phyloP scores from a whole-genome alignment of 2,888 invertebrate species.

The Tenthredo notha region DNA sequence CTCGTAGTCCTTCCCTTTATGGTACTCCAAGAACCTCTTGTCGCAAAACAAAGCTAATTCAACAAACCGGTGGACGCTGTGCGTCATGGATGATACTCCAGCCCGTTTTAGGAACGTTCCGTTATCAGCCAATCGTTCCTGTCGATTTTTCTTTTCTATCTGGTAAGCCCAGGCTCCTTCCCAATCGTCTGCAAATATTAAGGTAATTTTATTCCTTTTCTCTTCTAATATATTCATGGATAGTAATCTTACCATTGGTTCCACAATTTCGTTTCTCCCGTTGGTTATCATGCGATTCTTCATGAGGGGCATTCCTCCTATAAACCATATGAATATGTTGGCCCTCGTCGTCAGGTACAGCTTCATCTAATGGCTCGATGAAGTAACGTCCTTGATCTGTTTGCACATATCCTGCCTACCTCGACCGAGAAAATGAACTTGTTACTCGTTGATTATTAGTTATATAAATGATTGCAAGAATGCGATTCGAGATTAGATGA shows the following conservation, averaged over 20 bases:
- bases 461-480: background rate
- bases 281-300: conserved; percentile 52
- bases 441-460: background rate
- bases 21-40: conserved; percentile 91
- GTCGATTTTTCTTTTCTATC: conserved; percentile 77
- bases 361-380: conserved; percentile 82
- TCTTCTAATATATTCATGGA: background rate
- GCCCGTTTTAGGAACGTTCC: conserved; percentile 64
- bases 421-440: conserved; percentile 8
- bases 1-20: conserved; percentile 88
- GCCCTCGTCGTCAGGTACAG: conserved; percentile 77
- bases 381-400: conserved; percentile 80
- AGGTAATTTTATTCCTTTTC: background rate
- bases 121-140: conserved; percentile 70
- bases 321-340: conserved; percentile 82
- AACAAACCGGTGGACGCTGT: conserved; percentile 88
- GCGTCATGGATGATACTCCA: conserved; percentile 81
- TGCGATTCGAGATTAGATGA: background rate
- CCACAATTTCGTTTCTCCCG: conserved; percentile 64
- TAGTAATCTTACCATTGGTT: conserved; percentile 65
- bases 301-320: conserved; percentile 66
- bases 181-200: conserved; percentile 67
- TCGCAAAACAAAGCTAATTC: conserved; percentile 93
- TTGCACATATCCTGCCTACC: conserved; percentile 81
- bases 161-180: conserved; percentile 74